A percentile compares a stretch with the other conserved stretches of the same genome.
Evolutionary conservation across 2,797 vertebrate genomes (phyloP).

Genomic region (Moxostoma hubbsi): DNA sequence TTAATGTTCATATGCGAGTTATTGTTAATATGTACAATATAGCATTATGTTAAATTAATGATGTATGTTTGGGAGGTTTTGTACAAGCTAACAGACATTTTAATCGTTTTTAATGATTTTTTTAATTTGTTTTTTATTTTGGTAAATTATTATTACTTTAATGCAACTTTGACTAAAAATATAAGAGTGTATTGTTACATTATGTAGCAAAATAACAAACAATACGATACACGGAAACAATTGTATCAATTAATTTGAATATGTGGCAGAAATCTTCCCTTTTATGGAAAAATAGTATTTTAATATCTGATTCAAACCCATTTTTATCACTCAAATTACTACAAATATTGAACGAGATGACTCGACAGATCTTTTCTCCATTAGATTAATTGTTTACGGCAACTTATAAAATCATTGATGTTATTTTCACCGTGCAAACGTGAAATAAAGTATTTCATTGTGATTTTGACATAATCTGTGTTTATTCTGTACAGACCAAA

Average conservation of each 20-base stretch:
- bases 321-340: not conserved
- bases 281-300: conserved; percentile 9
- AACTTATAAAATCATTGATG: not conserved
- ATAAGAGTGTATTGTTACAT: conserved; percentile 73
- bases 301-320: conserved; percentile 7
- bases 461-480: not conserved
- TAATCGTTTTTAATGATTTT: conserved; percentile 68
- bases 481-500: not conserved
- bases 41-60: conserved; percentile 78
- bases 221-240: conserved; percentile 36
- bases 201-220: not conserved
- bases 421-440: not conserved
- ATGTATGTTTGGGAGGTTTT: conserved; percentile 80
- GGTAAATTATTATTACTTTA: conserved; percentile 77
- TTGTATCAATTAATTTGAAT: not conserved
- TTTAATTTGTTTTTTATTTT: conserved; percentile 60
- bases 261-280: conserved; percentile 23
- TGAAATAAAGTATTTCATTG: not conserved
- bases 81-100: conserved; percentile 75
- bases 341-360: not conserved
- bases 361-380: too few species aligned
- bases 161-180: conserved; percentile 75
- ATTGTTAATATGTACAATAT: conserved; percentile 74
- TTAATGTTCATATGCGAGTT: conserved; percentile 32
- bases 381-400: too few species aligned